Evolutionary conservation across 2,888 invertebrate species (phyloP), one percentile per base, ranked within the genome.

Genomic region (Agrochola lota): DNA sequence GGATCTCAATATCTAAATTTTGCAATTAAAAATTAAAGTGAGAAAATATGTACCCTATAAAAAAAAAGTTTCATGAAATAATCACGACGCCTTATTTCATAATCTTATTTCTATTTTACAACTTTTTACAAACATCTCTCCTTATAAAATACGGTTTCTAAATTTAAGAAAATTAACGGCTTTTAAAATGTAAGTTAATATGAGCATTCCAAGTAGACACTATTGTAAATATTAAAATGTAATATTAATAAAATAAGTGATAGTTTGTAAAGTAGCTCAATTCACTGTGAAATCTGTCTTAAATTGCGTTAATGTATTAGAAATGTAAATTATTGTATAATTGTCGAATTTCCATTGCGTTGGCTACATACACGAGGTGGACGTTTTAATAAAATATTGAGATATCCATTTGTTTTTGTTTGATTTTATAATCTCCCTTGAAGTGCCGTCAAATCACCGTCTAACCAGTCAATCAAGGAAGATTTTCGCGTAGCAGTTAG

Each of bases 321-420:
- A 70, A 78, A 80, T 90, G 88, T 91, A 91, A 90, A 90, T 89
- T 85, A 89, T 87, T 88, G 85, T 89, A 88, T 88, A 87, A 85
- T 85, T 88, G 85, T 87, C 85, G 75, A 88, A 84, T 89, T 90
- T 88, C 82, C 87, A 90, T 89, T 88, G 84, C 85, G 83, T 87
- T 90, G 87, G 87, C 85, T 85, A 89, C 84, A 85, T 62, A 80
- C 63, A 84, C 74, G 72, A 87, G 80, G 87, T 87, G 91, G 87
- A 90, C 79, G 86, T 91, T 93, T 91, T 91, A 94, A 92, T 94
- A 93, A 88, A 94, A 93, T 91, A 90, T 88, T 86, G 84, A 89
- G 89, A 90, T 88, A 88, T 86, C 81, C 78, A 71, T 75, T 62
- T 30, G 23, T 74, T 85, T 84, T 85, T 80, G 81, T 90, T 85